phyloP scores from a whole-genome alignment of 2,113 vertebrate species.

The Chamaea fasciata region DNA sequence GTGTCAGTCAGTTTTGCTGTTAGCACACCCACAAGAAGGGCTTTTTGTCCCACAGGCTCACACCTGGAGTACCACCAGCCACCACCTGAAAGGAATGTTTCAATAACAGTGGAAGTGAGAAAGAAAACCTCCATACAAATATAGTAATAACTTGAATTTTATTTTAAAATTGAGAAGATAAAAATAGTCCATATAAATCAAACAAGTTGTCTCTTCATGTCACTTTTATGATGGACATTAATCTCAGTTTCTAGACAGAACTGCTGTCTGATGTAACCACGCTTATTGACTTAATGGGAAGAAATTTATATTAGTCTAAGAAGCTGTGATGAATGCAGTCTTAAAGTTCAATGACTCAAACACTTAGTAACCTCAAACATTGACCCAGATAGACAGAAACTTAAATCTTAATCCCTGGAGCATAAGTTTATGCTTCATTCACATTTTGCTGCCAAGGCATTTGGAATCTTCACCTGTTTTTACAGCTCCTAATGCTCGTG shows the following conservation, averaged over 20 bases:
- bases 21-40: neutral
- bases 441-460: neutral
- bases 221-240: constrained; percentile 64
- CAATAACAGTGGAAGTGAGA: neutral
- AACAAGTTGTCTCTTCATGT: constrained; percentile 46
- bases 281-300: constrained; percentile 70
- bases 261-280: constrained; percentile 60
- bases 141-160: constrained; percentile 13
- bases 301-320: constrained; percentile 63
- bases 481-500: accelerated
- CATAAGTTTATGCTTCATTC: constrained; percentile 10
- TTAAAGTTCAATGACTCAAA: constrained; percentile 66
- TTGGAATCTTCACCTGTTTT: neutral
- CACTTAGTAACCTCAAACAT: constrained; percentile 51
- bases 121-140: neutral
- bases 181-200: constrained; percentile 53
- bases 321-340: constrained; percentile 68
- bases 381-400: constrained; percentile 52
- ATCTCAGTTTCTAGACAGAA: constrained; percentile 54
- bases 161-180: constrained; percentile 36
- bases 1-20: neutral
- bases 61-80: neutral
- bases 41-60: neutral
- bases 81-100: neutral
- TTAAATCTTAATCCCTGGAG: constrained; percentile 54